Conservation (phyloP, 1,140 invertebrate genomes). For the Mactra quadrangularis region DNA sequence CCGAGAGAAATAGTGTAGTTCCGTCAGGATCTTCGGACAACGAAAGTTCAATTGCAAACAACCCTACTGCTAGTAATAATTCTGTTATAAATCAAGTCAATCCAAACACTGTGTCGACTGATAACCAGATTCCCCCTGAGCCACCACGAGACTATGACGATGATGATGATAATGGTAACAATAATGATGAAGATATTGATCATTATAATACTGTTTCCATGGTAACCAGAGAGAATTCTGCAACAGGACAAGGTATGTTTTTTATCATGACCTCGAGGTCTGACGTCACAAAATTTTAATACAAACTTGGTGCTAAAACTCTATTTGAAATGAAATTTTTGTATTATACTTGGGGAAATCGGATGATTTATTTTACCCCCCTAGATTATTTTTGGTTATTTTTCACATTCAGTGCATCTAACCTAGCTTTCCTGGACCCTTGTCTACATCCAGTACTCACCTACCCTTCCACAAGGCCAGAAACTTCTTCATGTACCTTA, state of each 20-base stretch:
- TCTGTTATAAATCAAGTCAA: not conserved
- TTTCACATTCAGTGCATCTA: no score
- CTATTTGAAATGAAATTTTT: not conserved
- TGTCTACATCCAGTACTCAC: no score
- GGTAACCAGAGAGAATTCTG: not conserved
- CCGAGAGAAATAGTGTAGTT: not conserved
- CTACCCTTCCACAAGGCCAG: no score
- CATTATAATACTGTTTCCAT: conserved; percentile 34
- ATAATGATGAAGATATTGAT: conserved; percentile 36
- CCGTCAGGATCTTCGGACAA: no score
- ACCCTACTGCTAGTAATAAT: conserved; percentile 7
- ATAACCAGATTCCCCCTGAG: conserved; percentile 16
- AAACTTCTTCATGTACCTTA: no score
- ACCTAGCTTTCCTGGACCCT: no score
- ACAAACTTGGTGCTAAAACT: no score
- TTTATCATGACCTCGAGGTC: no score
- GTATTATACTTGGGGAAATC: not conserved
- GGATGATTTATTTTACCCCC: not conserved
- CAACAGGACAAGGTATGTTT: not conserved
- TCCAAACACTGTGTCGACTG: not conserved
- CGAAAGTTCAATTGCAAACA: not conserved
- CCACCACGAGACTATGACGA: conserved; percentile 57
- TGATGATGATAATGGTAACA: conserved; percentile 2
- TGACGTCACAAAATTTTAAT: no score
- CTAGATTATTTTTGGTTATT: conserved; percentile 3